Percentiles rank a stretch among this genome's conserved stretches.
phyloP scores from a whole-genome alignment of 2,797 vertebrate species.

The Myotis pilosus region DNA sequence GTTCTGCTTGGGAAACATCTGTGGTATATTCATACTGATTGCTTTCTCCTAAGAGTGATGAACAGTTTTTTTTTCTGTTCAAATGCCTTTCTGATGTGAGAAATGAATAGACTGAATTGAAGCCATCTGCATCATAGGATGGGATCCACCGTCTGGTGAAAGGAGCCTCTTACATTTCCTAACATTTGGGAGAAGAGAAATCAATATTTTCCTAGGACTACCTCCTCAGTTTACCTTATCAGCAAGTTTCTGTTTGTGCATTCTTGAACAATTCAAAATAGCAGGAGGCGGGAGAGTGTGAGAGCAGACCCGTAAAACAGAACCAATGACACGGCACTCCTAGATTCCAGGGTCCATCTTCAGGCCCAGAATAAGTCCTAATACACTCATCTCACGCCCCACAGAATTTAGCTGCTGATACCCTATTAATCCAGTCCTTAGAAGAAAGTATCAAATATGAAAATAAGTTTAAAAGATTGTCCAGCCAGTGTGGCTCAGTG shows the following conservation, averaged over 20 bases:
- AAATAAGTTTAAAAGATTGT: background rate
- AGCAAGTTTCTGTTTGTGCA: background rate
- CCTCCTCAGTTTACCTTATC: conserved; percentile 35
- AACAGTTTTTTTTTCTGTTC: conserved; percentile 44
- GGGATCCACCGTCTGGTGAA: background rate
- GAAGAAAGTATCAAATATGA: background rate
- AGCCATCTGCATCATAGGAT: conserved; percentile 25
- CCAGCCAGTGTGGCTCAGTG: too few species aligned
- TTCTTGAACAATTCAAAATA: background rate
- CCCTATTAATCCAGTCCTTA: background rate
- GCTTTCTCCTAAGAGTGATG: conserved; percentile 53
- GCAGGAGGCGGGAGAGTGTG: background rate
- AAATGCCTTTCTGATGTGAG: conserved; percentile 45
- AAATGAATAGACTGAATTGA: conserved; percentile 35
- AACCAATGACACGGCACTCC: rapidly evolving
- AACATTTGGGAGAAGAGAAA: background rate
- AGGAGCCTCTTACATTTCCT: background rate
- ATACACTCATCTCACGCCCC: background rate
- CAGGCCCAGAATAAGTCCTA: background rate
- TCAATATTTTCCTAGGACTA: background rate
- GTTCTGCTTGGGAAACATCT: conserved; percentile 64
- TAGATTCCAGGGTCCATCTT: background rate
- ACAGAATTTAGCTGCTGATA: background rate
- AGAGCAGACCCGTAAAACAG: background rate
- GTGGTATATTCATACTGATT: conserved; percentile 50